A percentile compares a stretch with the other conserved stretches of the same genome.
Evolutionary conservation across 37 sponge, comb jelly and placozoan species (phyloP).

Genomic region (Oopsacas minuta): DNA sequence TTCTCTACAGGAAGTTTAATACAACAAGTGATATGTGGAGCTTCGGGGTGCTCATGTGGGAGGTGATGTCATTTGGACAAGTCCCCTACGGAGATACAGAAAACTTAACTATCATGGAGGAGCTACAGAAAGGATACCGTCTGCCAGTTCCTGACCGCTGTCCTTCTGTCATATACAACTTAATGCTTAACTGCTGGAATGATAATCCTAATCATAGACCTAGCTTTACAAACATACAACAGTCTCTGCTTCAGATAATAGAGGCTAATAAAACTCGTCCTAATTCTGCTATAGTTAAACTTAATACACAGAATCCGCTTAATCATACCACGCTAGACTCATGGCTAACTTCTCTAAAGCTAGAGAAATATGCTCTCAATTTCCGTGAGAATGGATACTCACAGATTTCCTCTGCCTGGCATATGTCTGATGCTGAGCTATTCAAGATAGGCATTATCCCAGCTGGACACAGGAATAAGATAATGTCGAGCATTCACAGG

Average conservation of each 20-base stretch:
- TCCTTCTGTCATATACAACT: not conserved
- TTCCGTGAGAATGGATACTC: not conserved
- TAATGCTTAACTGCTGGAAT: not conserved
- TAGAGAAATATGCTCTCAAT: not conserved
- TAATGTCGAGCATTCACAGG: not conserved
- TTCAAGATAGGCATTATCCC: not conserved
- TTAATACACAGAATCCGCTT: not conserved
- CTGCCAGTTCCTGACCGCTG: not conserved
- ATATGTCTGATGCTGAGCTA: not conserved
- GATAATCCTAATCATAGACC: not conserved
- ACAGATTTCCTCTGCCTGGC: not conserved
- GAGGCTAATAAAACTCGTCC: not conserved
- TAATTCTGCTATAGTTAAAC: not conserved
- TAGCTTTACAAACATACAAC: not conserved
- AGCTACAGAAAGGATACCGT: not conserved
- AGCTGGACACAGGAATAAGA: constrained; percentile 3
- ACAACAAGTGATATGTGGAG: not conserved
- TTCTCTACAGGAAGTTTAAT: not conserved
- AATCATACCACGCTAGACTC: not conserved
- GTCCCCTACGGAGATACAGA: not conserved
- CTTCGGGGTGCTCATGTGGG: not conserved
- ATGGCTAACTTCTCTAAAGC: constrained; percentile 1
- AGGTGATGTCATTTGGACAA: constrained; percentile 1
- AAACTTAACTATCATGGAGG: not conserved
- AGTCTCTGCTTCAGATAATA: not conserved